Percentiles rank a stretch among this genome's conserved stretches.
Conservation (phyloP, 1,140 invertebrate genomes). For the Fopius arisanus region DNA sequence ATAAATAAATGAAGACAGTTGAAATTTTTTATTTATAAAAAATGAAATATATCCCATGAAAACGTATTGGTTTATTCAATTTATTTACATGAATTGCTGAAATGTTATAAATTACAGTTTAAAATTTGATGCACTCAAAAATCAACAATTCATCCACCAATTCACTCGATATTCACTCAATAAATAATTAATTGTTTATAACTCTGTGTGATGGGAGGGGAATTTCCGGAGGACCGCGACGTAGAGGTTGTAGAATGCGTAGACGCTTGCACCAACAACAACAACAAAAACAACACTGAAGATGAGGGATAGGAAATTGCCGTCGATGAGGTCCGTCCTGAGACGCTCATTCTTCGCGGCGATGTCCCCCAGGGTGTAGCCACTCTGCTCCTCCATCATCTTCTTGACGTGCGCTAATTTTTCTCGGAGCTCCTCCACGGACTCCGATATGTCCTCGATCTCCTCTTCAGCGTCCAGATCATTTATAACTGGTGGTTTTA, state of each 20-base stretch:
- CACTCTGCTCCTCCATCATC: slow-evolving; percentile 76
- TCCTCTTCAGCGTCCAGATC: slow-evolving; percentile 46
- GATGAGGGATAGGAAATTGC: slow-evolving; percentile 80
- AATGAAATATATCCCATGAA: too few species aligned
- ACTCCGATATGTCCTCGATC: slow-evolving; percentile 72
- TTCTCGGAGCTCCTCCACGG: slow-evolving; percentile 80
- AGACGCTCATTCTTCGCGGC: slow-evolving; percentile 59
- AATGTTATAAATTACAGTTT: too few species aligned
- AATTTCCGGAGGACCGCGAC: slow-evolving; percentile 82
- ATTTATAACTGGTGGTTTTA: slow-evolving; percentile 34
- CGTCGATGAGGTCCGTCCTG: slow-evolving; percentile 76
- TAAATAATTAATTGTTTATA: slow-evolving; percentile 62
- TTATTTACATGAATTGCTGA: too few species aligned
- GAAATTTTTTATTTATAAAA: too few species aligned
- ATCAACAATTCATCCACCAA: too few species aligned
- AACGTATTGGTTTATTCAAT: too few species aligned
- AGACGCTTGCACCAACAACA: slow-evolving; percentile 80
- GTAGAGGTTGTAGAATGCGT: slow-evolving; percentile 85
- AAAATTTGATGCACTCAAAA: too few species aligned
- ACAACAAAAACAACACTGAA: slow-evolving; percentile 78
- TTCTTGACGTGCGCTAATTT: slow-evolving; percentile 80
- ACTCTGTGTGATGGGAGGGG: slow-evolving; percentile 77
- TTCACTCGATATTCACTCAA: too few species aligned
- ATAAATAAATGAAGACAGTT: too few species aligned
- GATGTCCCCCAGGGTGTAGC: slow-evolving; percentile 61